Base-by-base conservation (phyloP, 1,140 invertebrate genomes). In the Argopecten irradians region DNA sequence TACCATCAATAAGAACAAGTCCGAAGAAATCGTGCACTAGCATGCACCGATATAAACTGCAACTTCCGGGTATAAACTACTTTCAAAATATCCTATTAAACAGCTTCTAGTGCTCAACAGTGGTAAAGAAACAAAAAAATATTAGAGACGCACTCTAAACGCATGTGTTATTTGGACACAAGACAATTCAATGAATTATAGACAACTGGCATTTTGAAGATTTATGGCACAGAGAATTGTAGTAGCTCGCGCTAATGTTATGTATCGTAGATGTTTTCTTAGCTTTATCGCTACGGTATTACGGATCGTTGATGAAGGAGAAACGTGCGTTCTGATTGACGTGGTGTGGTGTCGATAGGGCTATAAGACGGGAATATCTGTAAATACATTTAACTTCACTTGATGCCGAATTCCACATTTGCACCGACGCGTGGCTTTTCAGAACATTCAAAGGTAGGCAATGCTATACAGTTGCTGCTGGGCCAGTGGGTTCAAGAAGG, bases 351-450 rank as follows among this genome's bases (percentile, higher is more conserved):
- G 55, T 71, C 22, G 55, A 11, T 71, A 71, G 55, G 22, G 55
- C n/a, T 28, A 71, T 28, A 2, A 7, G 55, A 71, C 11, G n/a
- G n/a, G 11, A 28, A 28, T 3, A 28, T 71, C 55, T 71, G 55
- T 71, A 71, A 71, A 71, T 71, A 71, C 28, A n/a, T 71, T 71
- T 28, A 71, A 71, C n/a, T 71, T 71, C 55, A 71, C 55, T n/a
- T 1, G 22, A 16, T 71, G 55, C 22, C 28, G 28, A 71, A 71
- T 71, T 71, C 55, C 55, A 28, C 14, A 1, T 71, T n/a, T 71
- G 55, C 55, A 28, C 5, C 14, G 55, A 71, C 55, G 5, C 22
- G 55, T 71, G 55, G 5, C 55, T 28, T 28, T 28, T n/a, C 55
- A n/a, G 28, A 71, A 71, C 7, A 3, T 46, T 71, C 55, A 71